A percentile compares a stretch with the other conserved stretches of the same genome.
phyloP scores from a whole-genome alignment of 2,888 invertebrate genomes.

The Lasioglossum lativentre region DNA sequence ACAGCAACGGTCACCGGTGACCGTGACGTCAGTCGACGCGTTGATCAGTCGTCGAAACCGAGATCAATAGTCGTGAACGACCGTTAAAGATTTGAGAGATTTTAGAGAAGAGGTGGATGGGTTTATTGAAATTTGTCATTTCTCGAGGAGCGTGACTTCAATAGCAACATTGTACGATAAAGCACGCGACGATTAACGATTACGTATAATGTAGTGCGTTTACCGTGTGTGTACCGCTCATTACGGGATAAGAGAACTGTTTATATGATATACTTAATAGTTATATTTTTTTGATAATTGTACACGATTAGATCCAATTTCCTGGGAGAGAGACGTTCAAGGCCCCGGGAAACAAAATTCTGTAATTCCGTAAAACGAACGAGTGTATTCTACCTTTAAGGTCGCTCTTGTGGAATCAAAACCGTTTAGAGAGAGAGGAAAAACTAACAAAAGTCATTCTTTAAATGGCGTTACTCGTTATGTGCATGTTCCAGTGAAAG shows the following conservation, averaged over 20 bases:
- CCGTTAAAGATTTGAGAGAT: conserved; percentile 22
- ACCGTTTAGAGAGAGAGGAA: background rate
- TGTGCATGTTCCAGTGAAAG: background rate
- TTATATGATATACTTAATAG: conserved; percentile 35
- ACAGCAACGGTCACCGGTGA: too few relatives aligned
- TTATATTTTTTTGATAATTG: conserved; percentile 55
- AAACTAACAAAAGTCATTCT: conserved; percentile 9
- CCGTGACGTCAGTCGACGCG: background rate
- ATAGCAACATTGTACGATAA: conserved; percentile 4
- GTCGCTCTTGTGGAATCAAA: conserved; percentile 15
- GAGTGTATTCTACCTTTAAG: conserved; percentile 26
- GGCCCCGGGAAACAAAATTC: conserved; percentile 50
- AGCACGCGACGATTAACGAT: background rate
- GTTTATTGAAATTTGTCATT: conserved; percentile 26
- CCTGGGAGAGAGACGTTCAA: conserved; percentile 43
- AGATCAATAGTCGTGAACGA: background rate
- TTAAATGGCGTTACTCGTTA: background rate
- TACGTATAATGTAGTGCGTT: background rate
- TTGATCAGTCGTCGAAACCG: background rate
- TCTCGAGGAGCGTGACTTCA: conserved; percentile 5
- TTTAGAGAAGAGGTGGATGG: background rate
- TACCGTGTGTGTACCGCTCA: conserved; percentile 7
- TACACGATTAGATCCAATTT: conserved; percentile 36
- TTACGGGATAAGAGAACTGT: conserved; percentile 33
- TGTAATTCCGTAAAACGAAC: conserved; percentile 6